Percentiles rank a stretch among this genome's conserved stretches.
These are phyloP conservation scores for Chymomyza procnemis DNA, from an alignment of 2,888 invertebrate species.

Conservation along the genomic window DNA sequence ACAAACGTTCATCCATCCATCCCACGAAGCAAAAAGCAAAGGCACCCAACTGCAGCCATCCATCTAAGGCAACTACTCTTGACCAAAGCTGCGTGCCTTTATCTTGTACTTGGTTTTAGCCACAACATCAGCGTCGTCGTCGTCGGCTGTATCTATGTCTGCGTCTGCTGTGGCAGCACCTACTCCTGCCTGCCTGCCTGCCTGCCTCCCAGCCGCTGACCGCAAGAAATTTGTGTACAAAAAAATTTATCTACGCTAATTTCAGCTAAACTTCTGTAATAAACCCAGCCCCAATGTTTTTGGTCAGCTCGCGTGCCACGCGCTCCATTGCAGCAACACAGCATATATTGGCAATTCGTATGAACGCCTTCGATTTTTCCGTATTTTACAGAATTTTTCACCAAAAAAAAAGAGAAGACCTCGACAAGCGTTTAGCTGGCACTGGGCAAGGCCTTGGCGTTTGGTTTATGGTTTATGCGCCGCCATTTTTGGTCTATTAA, in stretches of 20 bases:
- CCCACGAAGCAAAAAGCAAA: neutral
- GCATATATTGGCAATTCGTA: slow-evolving; percentile 34
- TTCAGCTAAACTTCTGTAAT: slow-evolving; percentile 72
- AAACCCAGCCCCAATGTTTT: slow-evolving; percentile 49
- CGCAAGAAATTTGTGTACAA: neutral
- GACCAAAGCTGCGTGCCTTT: slow-evolving; percentile 24
- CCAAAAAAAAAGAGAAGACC: neutral
- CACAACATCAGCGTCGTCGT: slow-evolving; percentile 45
- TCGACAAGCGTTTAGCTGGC: neutral
- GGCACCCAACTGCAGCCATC: neutral
- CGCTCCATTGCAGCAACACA: slow-evolving; percentile 22
- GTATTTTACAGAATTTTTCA: slow-evolving; percentile 45
- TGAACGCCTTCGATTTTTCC: slow-evolving; percentile 58
- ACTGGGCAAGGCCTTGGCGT: slow-evolving; percentile 46
- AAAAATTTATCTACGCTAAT: slow-evolving; percentile 74
- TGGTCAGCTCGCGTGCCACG: slow-evolving; percentile 58
- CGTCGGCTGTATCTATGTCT: slow-evolving; percentile 26
- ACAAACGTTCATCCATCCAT: neutral
- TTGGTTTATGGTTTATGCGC: slow-evolving; percentile 71
- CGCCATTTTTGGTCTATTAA: slow-evolving; percentile 74
- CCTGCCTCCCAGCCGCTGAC: too few species aligned
- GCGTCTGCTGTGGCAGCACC: neutral
- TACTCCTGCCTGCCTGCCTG: neutral
- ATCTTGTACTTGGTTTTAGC: slow-evolving; percentile 48
- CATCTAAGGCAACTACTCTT: neutral